Conservation (phyloP, 1,140 invertebrate genomes). For the Temnothorax nylanderi region DNA sequence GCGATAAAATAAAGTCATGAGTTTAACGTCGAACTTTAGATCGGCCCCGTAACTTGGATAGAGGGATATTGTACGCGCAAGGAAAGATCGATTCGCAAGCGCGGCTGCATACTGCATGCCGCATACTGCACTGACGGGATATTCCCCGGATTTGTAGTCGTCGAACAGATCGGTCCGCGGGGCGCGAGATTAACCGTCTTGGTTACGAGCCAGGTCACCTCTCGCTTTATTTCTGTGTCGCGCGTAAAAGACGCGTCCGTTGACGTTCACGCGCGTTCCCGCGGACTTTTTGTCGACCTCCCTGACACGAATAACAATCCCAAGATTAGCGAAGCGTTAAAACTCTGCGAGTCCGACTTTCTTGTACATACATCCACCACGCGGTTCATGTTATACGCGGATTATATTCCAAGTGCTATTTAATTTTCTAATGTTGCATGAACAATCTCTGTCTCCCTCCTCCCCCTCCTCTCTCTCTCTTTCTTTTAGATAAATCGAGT, state of each 20-base stretch:
- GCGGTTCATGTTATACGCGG: not conserved
- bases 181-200: conserved; percentile 61
- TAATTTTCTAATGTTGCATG: not conserved
- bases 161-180: conserved; percentile 35
- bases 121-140: conserved; percentile 26
- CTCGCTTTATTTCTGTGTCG: conserved; percentile 62
- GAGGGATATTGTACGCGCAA: not conserved
- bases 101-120: conserved; percentile 9
- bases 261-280: not conserved
- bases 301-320: conserved; percentile 59
- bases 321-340: conserved; percentile 5
- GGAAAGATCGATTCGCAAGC: conserved; percentile 45
- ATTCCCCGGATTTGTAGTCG: conserved; percentile 36
- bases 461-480: not conserved
- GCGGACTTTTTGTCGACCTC: not conserved
- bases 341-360: not conserved
- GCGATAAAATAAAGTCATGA: conserved; percentile 2
- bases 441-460: not conserved
- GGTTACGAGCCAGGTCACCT: conserved; percentile 50
- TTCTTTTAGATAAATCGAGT: not conserved
- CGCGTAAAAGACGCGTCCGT: conserved; percentile 36
- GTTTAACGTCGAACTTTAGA: conserved; percentile 26
- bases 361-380: not conserved
- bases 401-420: not conserved
- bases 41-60: not conserved